A percentile compares a stretch with the other conserved stretches of the same genome.
phyloP scores from a whole-genome alignment of 2,113 vertebrate species.

The Tapirus terrestris region DNA sequence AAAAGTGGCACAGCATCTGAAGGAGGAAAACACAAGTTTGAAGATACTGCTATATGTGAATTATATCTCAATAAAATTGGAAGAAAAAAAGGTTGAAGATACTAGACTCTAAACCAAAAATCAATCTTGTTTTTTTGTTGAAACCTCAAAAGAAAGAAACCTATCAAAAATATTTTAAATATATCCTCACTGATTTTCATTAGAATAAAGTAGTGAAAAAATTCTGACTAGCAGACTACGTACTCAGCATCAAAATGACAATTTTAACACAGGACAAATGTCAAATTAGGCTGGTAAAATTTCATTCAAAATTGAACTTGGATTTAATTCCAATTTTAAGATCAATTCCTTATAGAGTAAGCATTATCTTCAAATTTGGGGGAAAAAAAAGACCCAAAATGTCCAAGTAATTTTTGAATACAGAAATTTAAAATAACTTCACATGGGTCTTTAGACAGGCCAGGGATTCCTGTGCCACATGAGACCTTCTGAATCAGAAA shows the following conservation, averaged over 20 bases:
- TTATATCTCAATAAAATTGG: not conserved
- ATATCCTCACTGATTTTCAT: slow-evolving; percentile 27
- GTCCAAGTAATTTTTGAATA: not conserved
- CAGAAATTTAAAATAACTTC: not conserved
- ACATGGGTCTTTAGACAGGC: not conserved
- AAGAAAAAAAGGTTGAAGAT: not conserved
- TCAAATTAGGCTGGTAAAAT: not conserved
- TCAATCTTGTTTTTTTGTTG: not conserved
- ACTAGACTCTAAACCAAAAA: not conserved
- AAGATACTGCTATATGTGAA: not conserved
- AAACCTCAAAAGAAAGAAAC: not conserved
- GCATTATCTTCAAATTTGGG: not conserved
- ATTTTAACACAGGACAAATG: slow-evolving; percentile 16
- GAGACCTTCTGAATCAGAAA: slow-evolving; percentile 43
- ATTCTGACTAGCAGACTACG: not conserved
- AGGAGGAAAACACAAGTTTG: slow-evolving; percentile 64
- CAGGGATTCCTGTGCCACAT: not conserved
- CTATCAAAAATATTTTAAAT: slow-evolving; percentile 42
- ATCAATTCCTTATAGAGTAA: slow-evolving; percentile 14
- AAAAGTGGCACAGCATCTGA: slow-evolving; percentile 98
- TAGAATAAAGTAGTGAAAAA: not conserved
- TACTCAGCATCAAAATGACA: slow-evolving; percentile 7
- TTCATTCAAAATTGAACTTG: slow-evolving; percentile 38
- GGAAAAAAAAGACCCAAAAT: not conserved
- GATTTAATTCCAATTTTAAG: slow-evolving; percentile 1